Base-by-base conservation (phyloP, 2,113 vertebrate species). In the Ophthalmolycus amberensis region DNA sequence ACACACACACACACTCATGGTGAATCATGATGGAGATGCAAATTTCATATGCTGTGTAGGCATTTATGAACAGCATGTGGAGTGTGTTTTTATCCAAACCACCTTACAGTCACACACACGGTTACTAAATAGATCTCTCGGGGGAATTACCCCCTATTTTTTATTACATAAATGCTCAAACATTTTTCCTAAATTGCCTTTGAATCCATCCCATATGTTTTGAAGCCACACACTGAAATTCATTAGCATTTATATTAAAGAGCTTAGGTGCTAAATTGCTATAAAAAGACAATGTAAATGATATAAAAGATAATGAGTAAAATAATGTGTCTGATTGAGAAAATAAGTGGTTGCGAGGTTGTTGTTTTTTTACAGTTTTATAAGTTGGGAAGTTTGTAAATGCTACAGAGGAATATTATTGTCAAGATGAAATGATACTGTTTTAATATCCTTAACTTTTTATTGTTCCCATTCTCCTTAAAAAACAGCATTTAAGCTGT, bases 401-500 rank as follows among this genome's bases (percentile, higher is more conserved):
- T 27, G 22, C 37, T 25, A 54, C 3, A n/a, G 1, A 40, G 15
- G 4, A 68, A 68, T 6, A 59, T 11, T 12, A 11, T 42, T 48
- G 10, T 8, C 34, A 48, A 58, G 10, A 34, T 75, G 42, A n/a
- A 52, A 64, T 32, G 3, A 50, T 68, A 40, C 56, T 70, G 9
- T 37, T 71, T 48, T 25, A 32, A 69, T 32, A 10, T 58, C 11
- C 14, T 27, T 9, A n/a, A 52, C 29, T 46, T 65, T 46, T 1
- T 25, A 40, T 16, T 65, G 1, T 29, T 3, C 4, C 16, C 1
- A 10, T 42, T 82, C 12, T 58, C 18, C 18, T 9, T 37, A 14
- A 77, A 74, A 62, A 79, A 70, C 6, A 56, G 7, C 34, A 59
- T 77, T 40, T 40, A 15, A 48, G 16, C 67, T n/a, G 40, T n/a